Evolutionary conservation across 2,113 vertebrate genomes (phyloP).

Genomic region (Nerophis lumbriciformis): DNA sequence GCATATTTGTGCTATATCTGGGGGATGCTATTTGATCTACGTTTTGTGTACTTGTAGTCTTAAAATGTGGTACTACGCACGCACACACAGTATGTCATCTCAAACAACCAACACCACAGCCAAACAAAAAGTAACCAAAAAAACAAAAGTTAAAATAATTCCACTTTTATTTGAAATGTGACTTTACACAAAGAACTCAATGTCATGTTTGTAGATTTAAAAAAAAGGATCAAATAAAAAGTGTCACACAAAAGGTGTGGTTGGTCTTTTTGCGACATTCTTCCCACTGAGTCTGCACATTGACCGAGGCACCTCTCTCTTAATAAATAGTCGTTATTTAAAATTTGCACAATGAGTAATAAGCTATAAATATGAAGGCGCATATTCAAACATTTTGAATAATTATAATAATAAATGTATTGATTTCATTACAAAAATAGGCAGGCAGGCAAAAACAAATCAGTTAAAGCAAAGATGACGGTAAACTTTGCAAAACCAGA

Average conservation of each 20-base stretch:
- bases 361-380: conserved; percentile 73
- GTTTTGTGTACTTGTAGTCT: too few relatives aligned
- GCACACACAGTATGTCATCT: too few relatives aligned
- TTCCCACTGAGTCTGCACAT: conserved; percentile 34
- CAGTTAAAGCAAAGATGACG: conserved; percentile 78
- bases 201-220: conserved; percentile 74
- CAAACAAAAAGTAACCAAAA: background rate
- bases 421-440: conserved; percentile 57
- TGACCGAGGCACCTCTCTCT: conserved; percentile 58
- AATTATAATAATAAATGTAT: conserved; percentile 65
- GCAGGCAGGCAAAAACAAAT: conserved; percentile 67
- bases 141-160: background rate
- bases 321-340: conserved; percentile 66
- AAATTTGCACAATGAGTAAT: conserved; percentile 65
- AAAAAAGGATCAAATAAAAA: conserved; percentile 71
- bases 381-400: conserved; percentile 54
- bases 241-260: conserved; percentile 69
- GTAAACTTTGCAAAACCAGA: conserved; percentile 64
- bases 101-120: too few relatives aligned
- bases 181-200: conserved; percentile 66
- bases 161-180: conserved; percentile 77
- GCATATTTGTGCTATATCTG: too few relatives aligned
- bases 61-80: too few relatives aligned
- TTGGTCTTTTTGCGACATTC: conserved; percentile 55
- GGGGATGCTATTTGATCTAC: too few relatives aligned